phyloP scores from a whole-genome alignment of 2,888 invertebrate species.

The Oasisia sp. region DNA sequence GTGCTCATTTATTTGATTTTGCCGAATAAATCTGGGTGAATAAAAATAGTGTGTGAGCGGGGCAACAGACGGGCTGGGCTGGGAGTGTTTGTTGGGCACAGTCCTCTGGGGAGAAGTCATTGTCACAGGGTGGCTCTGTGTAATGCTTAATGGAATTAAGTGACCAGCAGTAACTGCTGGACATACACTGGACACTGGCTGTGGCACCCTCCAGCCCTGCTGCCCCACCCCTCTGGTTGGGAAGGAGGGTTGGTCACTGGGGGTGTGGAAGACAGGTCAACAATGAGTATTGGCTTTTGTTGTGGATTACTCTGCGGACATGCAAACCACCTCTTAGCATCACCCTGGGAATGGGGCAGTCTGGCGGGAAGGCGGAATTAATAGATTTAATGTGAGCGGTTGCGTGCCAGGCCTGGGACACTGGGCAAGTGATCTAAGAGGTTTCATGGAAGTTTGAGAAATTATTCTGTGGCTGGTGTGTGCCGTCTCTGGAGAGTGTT shows the following conservation, averaged over 20 bases:
- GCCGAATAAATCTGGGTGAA: not conserved
- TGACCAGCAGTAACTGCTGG: not conserved
- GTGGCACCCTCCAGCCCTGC: not conserved
- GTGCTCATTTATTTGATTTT: not conserved
- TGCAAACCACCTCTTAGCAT: not conserved
- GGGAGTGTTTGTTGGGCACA: not conserved
- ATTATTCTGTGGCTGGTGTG: not conserved
- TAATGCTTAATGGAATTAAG: constrained; percentile 13
- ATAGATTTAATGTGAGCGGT: not conserved
- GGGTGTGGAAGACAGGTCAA: not conserved
- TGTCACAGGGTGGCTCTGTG: not conserved
- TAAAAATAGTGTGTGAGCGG: not conserved
- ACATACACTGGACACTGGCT: not conserved
- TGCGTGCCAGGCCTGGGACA: not conserved
- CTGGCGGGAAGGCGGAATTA: not conserved
- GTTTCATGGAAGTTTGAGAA: not conserved
- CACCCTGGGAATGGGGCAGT: not conserved
- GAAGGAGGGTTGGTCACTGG: not conserved
- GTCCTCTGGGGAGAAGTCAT: not conserved
- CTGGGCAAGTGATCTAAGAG: not conserved
- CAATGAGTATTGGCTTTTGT: not conserved
- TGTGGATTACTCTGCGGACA: constrained; percentile 17
- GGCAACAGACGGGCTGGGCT: not conserved
- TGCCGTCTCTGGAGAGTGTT: not conserved
- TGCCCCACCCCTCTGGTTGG: not conserved